Base-by-base conservation (phyloP, 2,888 invertebrate genomes). In the Drosophila testacea region DNA sequence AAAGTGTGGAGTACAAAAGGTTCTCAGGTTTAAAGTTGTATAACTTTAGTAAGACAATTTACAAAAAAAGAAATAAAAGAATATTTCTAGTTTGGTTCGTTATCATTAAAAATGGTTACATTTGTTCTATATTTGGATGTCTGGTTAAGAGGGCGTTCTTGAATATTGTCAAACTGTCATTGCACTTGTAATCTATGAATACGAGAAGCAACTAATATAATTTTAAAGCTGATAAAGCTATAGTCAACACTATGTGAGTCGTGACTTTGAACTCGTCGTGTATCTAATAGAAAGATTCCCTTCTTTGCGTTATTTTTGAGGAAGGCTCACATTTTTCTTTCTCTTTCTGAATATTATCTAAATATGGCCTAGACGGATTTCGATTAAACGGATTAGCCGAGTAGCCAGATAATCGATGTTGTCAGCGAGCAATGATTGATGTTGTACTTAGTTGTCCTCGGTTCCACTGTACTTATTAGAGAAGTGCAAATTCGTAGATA, bases 381-480 rank as follows among this genome's bases (percentile, higher is more conserved):
- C 2, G 1, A n/a, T 9, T 47, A 13, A 47, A 13, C 30, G 7
- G 51, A 38, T 39, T 51, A 10, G 38, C 36, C 32, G 7, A 27
- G n/a, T n/a, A 11, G 22, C 2, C 22, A 22, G 22, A 22, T 22
- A 47, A 47, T 27, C 30, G 9, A n/a, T n/a, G 30, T 1, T 39
- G 13, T 39, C 16, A 39, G 28, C n/a, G 32, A 67, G 10, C 36
- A 36, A 2, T 11, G 9, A 36, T 36, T 36, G 11, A 10, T 50
- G 32, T 32, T 51, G 32, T 56, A 16, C 16, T 16, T 16, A 6
- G 9, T n/a, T 59, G 42, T 10, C 59, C 71, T 67, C 9, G 59
- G 13, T 16, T 48, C 28, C 50, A 66, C 34, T 34, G 52, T 67
- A 54, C 47, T 32, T 22, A 6, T 34, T 39, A 47, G 46, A 50